phyloP scores from a whole-genome alignment of 1,140 invertebrate species.

The Temnothorax nylanderi region DNA sequence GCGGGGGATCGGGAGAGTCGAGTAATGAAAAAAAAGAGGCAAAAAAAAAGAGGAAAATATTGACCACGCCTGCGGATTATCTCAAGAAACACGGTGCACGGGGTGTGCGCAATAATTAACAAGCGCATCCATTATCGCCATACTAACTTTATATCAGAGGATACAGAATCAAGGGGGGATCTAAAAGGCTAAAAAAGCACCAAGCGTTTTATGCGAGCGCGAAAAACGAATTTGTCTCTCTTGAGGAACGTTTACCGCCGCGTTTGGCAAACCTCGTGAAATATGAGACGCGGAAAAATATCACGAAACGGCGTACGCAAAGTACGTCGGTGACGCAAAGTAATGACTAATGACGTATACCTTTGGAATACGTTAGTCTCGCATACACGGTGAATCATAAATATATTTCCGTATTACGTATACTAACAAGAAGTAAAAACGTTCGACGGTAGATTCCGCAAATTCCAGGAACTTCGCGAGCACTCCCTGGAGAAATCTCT shows the following conservation, averaged over 20 bases:
- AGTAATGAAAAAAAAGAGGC: not conserved
- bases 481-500: constrained; percentile 30
- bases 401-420: not conserved
- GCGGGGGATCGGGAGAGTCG: not conserved
- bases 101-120: not conserved
- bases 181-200: not conserved
- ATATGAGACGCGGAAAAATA: not conserved
- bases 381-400: not conserved
- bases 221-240: not conserved
- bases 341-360: not conserved
- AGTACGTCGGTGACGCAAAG: not conserved
- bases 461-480: not conserved
- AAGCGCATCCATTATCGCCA: constrained; percentile 4
- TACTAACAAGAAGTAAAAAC: not conserved
- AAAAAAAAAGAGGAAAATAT: not conserved
- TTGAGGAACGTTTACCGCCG: not conserved
- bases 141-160: not conserved
- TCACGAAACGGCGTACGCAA: not conserved
- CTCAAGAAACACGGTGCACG: not conserved
- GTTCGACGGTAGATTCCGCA: not conserved
- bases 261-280: not conserved
- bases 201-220: not conserved
- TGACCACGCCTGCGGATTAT: not conserved
- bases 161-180: not conserved
- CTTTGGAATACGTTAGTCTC: not conserved